A percentile compares a stretch with the other conserved stretches of the same genome.
phyloP scores from a whole-genome alignment of 2,113 vertebrate species.

The Poeciliopsis retropinna region DNA sequence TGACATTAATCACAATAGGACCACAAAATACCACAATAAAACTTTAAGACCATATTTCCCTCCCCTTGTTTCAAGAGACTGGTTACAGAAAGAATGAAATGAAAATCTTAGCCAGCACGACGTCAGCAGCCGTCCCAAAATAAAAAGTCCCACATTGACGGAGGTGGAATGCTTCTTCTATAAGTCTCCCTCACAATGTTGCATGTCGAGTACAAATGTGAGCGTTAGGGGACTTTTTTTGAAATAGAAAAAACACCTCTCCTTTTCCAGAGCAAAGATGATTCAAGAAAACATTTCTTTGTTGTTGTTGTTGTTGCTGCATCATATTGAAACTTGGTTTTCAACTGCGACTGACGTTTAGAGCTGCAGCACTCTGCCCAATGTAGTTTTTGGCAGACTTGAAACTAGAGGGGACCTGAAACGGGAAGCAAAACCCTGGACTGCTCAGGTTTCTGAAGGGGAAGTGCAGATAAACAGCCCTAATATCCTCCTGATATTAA shows the following conservation, averaged over 20 bases:
- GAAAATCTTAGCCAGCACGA: neutral
- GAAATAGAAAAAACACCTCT: too few species aligned
- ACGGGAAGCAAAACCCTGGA: conserved; percentile 1
- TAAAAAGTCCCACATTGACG: neutral
- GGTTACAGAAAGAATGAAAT: too few species aligned
- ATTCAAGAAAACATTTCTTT: neutral
- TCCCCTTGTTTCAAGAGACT: too few species aligned
- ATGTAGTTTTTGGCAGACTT: neutral
- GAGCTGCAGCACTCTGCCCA: conserved; percentile 2
- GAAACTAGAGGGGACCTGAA: neutral
- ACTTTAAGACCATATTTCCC: too few species aligned
- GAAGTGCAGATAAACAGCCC: neutral
- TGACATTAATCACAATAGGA: too few species aligned
- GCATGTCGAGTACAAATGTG: neutral
- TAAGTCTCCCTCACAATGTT: too few species aligned
- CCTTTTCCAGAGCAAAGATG: neutral
- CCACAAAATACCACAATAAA: too few species aligned
- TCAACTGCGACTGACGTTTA: conserved; percentile 2
- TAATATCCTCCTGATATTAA: neutral
- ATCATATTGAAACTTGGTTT: neutral
- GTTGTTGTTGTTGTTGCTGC: neutral
- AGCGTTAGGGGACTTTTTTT: too few species aligned
- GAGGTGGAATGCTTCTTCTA: neutral
- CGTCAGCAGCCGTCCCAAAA: neutral
- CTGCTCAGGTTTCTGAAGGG: neutral